Evolutionary conservation across 2,797 vertebrate genomes (phyloP).

Genomic region (Hypotaenidia okinawae): DNA sequence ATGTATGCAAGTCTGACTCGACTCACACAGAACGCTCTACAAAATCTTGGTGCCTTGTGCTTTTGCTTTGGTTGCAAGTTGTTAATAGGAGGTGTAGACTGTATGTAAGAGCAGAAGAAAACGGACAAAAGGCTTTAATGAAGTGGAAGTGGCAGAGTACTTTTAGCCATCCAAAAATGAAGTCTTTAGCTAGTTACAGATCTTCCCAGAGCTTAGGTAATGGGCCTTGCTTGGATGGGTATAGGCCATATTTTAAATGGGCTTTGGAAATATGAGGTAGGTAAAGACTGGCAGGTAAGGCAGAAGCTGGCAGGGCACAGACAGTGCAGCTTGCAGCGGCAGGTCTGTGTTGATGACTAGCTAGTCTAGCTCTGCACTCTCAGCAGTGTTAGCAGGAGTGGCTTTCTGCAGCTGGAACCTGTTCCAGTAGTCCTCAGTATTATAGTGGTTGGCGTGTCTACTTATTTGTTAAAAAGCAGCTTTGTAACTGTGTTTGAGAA

Average conservation of each 20-base stretch:
- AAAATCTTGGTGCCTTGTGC: not conserved
- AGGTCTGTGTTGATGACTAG: not conserved
- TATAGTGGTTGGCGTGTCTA: not conserved
- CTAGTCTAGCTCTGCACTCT: not conserved
- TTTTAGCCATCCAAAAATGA: not conserved
- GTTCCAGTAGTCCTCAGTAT: not conserved
- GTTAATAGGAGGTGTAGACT: not conserved
- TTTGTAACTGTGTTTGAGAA: not conserved
- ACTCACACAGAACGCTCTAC: not conserved
- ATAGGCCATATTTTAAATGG: not conserved
- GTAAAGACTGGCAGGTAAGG: not conserved
- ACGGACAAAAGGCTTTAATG: not conserved
- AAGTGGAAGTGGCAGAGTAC: not conserved
- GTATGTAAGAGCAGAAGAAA: not conserved
- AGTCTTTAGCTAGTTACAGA: not conserved
- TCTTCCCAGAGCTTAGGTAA: not conserved
- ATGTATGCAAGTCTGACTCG: accelerated
- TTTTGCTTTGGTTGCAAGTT: not conserved
- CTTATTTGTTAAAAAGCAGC: not conserved
- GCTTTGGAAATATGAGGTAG: not conserved
- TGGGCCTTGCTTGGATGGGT: not conserved
- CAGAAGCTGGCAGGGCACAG: not conserved
- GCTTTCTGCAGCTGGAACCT: not conserved
- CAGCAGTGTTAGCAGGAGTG: not conserved
- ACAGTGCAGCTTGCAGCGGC: not conserved